Percentiles rank a stretch among this genome's conserved stretches.
These are phyloP conservation scores for Amphipyra tragopoginis DNA, from an alignment of 2,888 invertebrate genomes.

Conservation along the genomic window DNA sequence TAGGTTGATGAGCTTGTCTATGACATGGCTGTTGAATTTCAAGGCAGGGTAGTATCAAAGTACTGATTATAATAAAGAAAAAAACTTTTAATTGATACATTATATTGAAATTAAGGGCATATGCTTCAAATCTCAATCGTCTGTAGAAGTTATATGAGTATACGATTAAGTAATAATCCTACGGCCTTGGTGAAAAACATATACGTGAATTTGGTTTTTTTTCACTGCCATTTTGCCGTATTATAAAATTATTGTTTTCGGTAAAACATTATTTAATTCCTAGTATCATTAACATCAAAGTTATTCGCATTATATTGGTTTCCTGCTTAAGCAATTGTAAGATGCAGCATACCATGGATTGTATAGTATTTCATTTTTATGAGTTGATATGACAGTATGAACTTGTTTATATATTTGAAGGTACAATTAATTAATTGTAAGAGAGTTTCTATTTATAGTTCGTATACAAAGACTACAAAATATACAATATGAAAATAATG, in stretches of 20 bases:
- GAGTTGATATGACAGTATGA: too few species aligned
- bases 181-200: slow-evolving; percentile 12
- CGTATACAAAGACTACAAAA: too few species aligned
- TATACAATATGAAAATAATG: too few species aligned
- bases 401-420: too few species aligned
- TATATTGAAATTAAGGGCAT: slow-evolving; percentile 3
- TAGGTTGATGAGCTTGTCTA: slow-evolving; percentile 34
- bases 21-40: slow-evolving; percentile 35
- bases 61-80: slow-evolving; percentile 47
- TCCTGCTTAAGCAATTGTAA: too few species aligned
- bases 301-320: too few species aligned
- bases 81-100: slow-evolving; percentile 18
- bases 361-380: too few species aligned
- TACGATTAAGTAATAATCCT: slow-evolving; percentile 24
- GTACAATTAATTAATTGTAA: too few species aligned
- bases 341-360: too few species aligned
- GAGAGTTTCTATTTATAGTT: too few species aligned
- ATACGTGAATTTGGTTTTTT: not conserved
- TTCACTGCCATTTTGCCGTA: not conserved
- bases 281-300: too few species aligned
- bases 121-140: slow-evolving; percentile 20
- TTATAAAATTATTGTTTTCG: not conserved
- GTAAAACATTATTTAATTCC: too few species aligned
- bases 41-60: slow-evolving; percentile 53
- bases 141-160: slow-evolving; percentile 18